Evolutionary conservation across 1,140 invertebrate genomes (phyloP).

Genomic region (Anadara kagoshimensis): DNA sequence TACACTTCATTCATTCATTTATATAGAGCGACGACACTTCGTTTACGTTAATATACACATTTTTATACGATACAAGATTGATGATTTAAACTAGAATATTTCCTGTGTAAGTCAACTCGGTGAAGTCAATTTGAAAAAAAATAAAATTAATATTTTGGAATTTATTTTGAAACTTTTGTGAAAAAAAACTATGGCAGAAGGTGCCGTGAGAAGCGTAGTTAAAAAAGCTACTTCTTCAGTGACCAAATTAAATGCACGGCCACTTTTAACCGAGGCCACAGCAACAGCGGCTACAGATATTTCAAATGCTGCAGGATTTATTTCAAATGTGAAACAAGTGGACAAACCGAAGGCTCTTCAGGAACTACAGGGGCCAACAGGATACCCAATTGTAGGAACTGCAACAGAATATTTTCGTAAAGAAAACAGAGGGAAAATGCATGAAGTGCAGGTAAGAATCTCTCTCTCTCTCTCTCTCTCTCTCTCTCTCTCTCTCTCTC

Average conservation of each 20-base stretch:
- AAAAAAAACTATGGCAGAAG: slow-evolving; percentile 5
- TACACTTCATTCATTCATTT: too few relatives aligned
- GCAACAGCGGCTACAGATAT: background rate
- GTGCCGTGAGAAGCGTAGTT: slow-evolving; percentile 5
- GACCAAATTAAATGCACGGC: slow-evolving; percentile 4
- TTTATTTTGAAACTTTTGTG: too few relatives aligned
- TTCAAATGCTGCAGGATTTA: background rate
- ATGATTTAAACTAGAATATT: too few relatives aligned
- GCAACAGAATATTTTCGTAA: slow-evolving; percentile 55
- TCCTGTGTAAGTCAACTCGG: too few relatives aligned
- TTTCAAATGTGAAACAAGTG: slow-evolving; percentile 1
- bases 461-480: too few relatives aligned
- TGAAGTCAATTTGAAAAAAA: too few relatives aligned
- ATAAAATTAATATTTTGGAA: too few relatives aligned
- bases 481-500: too few relatives aligned
- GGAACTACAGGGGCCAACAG: slow-evolving; percentile 56
- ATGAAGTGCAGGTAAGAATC: slow-evolving; percentile 58
- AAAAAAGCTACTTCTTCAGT: slow-evolving; percentile 6
- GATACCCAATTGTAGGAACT: slow-evolving; percentile 57
- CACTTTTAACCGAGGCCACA: slow-evolving; percentile 3
- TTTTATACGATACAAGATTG: too few relatives aligned
- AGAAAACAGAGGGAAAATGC: slow-evolving; percentile 57
- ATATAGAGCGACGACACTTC: too few relatives aligned
- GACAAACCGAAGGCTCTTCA: slow-evolving; percentile 24
- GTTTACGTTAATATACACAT: too few relatives aligned